phyloP scores from a whole-genome alignment of 2,113 vertebrate genomes.

The Chionomys nivalis region DNA sequence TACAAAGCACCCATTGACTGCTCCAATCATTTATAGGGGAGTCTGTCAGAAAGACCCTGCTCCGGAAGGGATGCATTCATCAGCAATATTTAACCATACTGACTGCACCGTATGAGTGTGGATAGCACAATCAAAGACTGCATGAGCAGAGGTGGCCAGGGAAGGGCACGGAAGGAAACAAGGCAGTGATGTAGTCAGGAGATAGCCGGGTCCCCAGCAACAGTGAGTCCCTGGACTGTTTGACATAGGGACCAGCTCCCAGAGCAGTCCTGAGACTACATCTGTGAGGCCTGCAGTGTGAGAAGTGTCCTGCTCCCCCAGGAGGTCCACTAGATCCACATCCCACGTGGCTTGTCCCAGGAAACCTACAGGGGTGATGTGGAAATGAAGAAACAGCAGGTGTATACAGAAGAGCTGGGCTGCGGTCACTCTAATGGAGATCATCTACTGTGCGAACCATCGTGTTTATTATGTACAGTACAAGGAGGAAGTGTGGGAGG shows the following conservation, averaged over 20 bases:
- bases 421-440: neutral
- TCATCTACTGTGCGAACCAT: neutral
- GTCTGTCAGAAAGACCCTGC: neutral
- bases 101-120: neutral
- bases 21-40: accelerated
- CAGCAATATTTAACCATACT: neutral
- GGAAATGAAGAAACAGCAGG: neutral
- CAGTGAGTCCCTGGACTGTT: neutral
- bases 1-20: neutral
- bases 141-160: neutral
- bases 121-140: neutral
- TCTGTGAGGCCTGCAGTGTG: neutral
- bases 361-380: neutral
- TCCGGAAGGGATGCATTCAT: neutral
- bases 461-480: neutral
- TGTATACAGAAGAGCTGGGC: neutral
- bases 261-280: neutral
- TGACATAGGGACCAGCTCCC: neutral
- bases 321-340: neutral
- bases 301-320: neutral
- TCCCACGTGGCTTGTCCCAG: neutral
- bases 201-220: neutral
- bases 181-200: neutral
- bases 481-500: neutral
- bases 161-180: neutral